phyloP scores from a whole-genome alignment of 92 coral and sea anemone species.

The Muricea muricata region DNA sequence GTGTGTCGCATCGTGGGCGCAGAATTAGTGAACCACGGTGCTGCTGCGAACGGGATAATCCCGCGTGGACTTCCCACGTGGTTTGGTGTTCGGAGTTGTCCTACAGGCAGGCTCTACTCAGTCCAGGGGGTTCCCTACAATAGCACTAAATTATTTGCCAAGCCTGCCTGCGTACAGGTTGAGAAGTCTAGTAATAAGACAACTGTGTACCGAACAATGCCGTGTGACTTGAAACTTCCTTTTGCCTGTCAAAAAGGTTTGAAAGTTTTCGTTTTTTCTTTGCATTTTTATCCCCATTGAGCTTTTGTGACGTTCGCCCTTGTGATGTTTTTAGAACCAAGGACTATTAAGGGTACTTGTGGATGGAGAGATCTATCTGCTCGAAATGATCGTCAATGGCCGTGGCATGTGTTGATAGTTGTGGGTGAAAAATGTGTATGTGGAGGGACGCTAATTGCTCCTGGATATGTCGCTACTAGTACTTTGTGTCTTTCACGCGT shows the following conservation, averaged over 20 bases:
- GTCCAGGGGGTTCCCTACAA: background rate
- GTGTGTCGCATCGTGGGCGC: conserved; percentile 24
- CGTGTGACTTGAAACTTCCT: conserved; percentile 33
- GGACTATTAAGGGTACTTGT: background rate
- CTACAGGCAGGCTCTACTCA: background rate
- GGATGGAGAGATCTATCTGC: conserved; percentile 21
- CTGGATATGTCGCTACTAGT: conserved; percentile 41
- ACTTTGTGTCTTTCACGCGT: background rate
- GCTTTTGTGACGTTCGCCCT: background rate
- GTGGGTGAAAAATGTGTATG: conserved; percentile 5
- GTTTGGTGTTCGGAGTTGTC: conserved; percentile 40
- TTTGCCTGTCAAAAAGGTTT: conserved; percentile 46
- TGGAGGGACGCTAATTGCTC: conserved; percentile 31
- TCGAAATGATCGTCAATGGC: conserved; percentile 28
- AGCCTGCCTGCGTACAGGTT: background rate
- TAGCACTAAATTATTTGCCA: background rate
- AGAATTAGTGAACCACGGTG: conserved; percentile 1
- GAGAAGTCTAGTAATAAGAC: background rate
- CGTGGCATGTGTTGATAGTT: conserved; percentile 36
- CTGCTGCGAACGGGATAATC: background rate
- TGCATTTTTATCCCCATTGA: too few relatives aligned
- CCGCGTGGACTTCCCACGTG: conserved; percentile 4
- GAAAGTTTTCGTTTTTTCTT: background rate
- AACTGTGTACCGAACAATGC: background rate
- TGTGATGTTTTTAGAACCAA: conserved; percentile 11